Evolutionary conservation across 2,888 invertebrate genomes (phyloP).

Genomic region (Cantharis lateralis): DNA sequence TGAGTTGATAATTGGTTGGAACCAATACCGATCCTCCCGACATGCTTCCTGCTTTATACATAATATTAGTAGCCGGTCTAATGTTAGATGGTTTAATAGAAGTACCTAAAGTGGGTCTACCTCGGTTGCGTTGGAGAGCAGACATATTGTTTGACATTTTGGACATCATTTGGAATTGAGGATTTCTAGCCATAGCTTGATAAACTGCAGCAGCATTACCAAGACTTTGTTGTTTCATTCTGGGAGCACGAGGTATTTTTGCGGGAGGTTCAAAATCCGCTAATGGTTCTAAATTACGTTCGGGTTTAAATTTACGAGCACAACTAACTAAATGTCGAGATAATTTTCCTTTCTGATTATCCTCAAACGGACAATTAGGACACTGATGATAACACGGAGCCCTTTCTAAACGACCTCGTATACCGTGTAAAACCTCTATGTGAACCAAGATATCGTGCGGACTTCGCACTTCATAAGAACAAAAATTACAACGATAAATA

Average conservation of each 20-base stretch:
- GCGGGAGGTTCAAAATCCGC: constrained; percentile 93
- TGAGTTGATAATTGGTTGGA: constrained; percentile 64
- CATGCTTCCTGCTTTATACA: constrained; percentile 70
- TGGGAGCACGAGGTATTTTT: constrained; percentile 79
- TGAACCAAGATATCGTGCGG: constrained; percentile 89
- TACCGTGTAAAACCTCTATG: constrained; percentile 88
- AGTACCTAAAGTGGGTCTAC: constrained; percentile 47
- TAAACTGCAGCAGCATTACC: constrained; percentile 51
- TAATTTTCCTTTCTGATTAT: constrained; percentile 89
- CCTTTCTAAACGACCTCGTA: constrained; percentile 80
- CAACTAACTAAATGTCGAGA: constrained; percentile 87
- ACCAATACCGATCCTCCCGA: constrained; percentile 60
- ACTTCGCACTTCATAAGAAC: constrained; percentile 78
- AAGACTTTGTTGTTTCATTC: constrained; percentile 51
- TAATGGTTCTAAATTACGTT: constrained; percentile 83
- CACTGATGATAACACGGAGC: constrained; percentile 90
- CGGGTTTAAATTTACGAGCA: constrained; percentile 86
- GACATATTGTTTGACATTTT: constrained; percentile 51
- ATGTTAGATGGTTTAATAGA: constrained; percentile 41
- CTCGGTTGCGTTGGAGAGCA: constrained; percentile 50
- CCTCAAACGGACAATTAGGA: constrained; percentile 91
- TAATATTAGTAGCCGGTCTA: constrained; percentile 59
- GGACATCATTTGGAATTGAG: constrained; percentile 50
- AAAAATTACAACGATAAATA: constrained; percentile 75
- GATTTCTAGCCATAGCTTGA: constrained; percentile 58